These are phyloP conservation scores for Exaiptasia diaphana DNA, from an alignment of 64 coral and sea anemone species.

Conservation along the genomic window DNA sequence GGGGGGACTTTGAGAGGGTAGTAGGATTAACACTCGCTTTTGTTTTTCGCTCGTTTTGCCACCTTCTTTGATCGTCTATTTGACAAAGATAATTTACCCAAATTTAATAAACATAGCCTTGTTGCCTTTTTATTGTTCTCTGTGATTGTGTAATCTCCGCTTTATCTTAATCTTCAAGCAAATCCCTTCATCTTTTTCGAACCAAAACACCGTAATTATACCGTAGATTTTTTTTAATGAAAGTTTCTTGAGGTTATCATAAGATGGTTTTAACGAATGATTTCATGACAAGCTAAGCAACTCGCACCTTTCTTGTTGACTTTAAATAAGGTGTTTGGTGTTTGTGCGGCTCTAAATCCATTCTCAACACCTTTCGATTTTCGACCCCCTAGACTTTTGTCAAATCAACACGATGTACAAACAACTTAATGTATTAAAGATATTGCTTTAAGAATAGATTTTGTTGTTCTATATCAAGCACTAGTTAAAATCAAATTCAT, in stretches of 20 bases:
- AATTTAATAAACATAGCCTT: conserved; percentile 12
- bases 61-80: conserved; percentile 82
- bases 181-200: background rate
- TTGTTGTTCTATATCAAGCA: too few species aligned
- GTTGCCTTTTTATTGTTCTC: conserved; percentile 12
- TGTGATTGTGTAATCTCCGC: conserved; percentile 18
- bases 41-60: conserved; percentile 67
- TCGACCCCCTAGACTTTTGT: background rate
- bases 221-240: too few species aligned
- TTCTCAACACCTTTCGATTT: background rate
- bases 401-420: too few species aligned
- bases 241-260: too few species aligned
- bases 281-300: too few species aligned
- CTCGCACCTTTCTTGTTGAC: too few species aligned
- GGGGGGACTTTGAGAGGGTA: conserved; percentile 65
- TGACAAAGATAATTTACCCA: conserved; percentile 16
- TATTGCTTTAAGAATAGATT: too few species aligned
- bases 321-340: background rate
- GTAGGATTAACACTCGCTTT: conserved; percentile 70
- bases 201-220: too few species aligned
- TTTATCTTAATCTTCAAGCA: conserved; percentile 1
- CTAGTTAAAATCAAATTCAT: too few species aligned
- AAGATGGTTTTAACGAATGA: too few species aligned
- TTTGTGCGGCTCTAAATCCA: background rate
- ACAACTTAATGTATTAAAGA: too few species aligned